These are phyloP conservation scores for Aethes cnicana DNA, from an alignment of 2,888 invertebrate species.

Conservation along the genomic window DNA sequence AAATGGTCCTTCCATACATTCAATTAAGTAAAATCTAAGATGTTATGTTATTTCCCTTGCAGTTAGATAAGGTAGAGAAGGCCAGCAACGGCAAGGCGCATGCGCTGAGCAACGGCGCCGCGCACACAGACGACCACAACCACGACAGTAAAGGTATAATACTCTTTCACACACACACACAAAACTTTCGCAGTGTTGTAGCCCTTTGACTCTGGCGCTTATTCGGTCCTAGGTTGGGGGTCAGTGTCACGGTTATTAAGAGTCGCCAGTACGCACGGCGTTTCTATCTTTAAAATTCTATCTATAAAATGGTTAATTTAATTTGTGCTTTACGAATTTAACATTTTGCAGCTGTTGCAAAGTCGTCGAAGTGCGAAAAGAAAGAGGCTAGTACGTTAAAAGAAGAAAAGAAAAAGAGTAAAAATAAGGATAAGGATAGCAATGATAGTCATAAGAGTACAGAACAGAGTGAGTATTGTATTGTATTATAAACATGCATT, in stretches of 20 bases:
- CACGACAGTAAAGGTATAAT: slow-evolving; percentile 49
- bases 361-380: slow-evolving; percentile 72
- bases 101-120: slow-evolving; percentile 37
- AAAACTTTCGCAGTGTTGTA: too few relatives aligned
- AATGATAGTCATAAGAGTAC: slow-evolving; percentile 74
- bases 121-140: slow-evolving; percentile 40
- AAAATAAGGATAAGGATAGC: slow-evolving; percentile 61
- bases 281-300: too few relatives aligned
- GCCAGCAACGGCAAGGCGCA: slow-evolving; percentile 45
- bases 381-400: slow-evolving; percentile 73
- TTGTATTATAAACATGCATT: too few relatives aligned
- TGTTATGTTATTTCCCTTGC: slow-evolving; percentile 29
- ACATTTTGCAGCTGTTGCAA: slow-evolving; percentile 56
- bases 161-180: not conserved
- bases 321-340: too few relatives aligned
- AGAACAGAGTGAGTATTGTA: slow-evolving; percentile 66
- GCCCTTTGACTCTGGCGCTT: too few relatives aligned
- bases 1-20: too few relatives aligned
- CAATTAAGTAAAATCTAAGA: too few relatives aligned
- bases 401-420: slow-evolving; percentile 75
- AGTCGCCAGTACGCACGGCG: too few relatives aligned
- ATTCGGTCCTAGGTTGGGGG: too few relatives aligned
- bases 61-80: slow-evolving; percentile 70
- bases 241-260: not conserved
- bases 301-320: too few relatives aligned